phyloP scores from a whole-genome alignment of 2,797 vertebrate species.

The Sebastes minor region DNA sequence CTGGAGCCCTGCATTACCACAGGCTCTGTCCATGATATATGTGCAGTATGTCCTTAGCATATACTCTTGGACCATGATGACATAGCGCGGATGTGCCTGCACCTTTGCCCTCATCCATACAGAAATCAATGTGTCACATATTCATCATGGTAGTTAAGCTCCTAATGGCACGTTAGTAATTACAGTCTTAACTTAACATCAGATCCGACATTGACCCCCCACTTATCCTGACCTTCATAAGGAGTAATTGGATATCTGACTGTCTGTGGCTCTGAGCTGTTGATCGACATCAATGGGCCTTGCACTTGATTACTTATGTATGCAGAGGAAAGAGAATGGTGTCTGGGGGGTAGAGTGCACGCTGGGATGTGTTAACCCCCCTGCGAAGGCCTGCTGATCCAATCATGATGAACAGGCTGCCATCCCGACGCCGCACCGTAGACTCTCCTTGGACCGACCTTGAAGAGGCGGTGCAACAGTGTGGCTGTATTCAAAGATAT shows the following conservation, averaged over 20 bases:
- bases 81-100: not conserved
- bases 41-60: constrained; percentile 33
- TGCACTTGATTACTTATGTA: constrained; percentile 76
- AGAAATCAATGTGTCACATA: constrained; percentile 43
- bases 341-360: constrained; percentile 67
- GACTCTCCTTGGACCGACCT: constrained; percentile 62
- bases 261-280: constrained; percentile 47
- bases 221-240: constrained; percentile 61
- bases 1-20: not conserved
- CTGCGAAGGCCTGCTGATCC: constrained; percentile 65
- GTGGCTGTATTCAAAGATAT: constrained; percentile 17
- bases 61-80: constrained; percentile 19
- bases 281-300: constrained; percentile 66
- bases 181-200: constrained; percentile 52
- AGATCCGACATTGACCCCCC: constrained; percentile 45
- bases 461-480: constrained; percentile 24
- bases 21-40: not conserved
- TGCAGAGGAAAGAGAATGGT: constrained; percentile 60
- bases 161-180: constrained; percentile 45
- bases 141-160: constrained; percentile 33
- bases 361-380: constrained; percentile 74
- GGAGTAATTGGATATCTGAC: constrained; percentile 61
- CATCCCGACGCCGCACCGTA: not conserved
- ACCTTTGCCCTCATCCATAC: constrained; percentile 11
- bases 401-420: constrained; percentile 64